Evolutionary conservation across 2,888 invertebrate species (phyloP).

Genomic region (Folsomia candida): DNA sequence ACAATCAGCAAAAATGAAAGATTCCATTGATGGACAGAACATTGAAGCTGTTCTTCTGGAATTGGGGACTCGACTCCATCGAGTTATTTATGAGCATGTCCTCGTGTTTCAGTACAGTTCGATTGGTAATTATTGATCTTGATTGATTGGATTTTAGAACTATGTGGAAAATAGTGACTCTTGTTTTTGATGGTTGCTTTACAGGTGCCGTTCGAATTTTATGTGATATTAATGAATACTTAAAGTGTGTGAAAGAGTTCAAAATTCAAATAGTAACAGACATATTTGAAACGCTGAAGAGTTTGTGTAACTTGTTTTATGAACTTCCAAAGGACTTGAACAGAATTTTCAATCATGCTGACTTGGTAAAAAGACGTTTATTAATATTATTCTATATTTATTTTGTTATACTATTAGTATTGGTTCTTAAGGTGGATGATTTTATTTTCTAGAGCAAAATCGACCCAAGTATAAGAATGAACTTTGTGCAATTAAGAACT

Average conservation of each 20-base stretch:
- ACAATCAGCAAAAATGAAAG: constrained; percentile 73
- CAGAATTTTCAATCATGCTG: constrained; percentile 91
- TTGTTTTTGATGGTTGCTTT: constrained; percentile 49
- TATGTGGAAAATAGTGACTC: constrained; percentile 5
- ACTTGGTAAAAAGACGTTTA: constrained; percentile 77
- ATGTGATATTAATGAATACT: constrained; percentile 96
- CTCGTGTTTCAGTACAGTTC: constrained; percentile 92
- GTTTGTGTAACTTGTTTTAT: constrained; percentile 89
- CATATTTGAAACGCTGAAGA: constrained; percentile 93
- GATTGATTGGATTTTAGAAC: constrained; percentile 16
- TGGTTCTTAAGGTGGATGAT: no score
- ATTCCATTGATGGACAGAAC: constrained; percentile 88
- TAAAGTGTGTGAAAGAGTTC: constrained; percentile 79
- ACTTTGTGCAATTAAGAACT: constrained; percentile 89
- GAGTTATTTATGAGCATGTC: constrained; percentile 90
- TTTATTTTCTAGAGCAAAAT: constrained; percentile 71
- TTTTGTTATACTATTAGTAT: no score
- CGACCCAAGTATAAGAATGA: constrained; percentile 83
- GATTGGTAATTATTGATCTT: no score
- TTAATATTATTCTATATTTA: no score
- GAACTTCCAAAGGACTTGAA: constrained; percentile 94
- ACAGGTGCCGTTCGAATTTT: constrained; percentile 94
- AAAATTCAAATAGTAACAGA: constrained; percentile 75
- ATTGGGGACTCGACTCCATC: constrained; percentile 85
- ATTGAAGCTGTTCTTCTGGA: constrained; percentile 81